Evolutionary conservation across 2,113 vertebrate genomes (phyloP).

Genomic region (Calyptommatus sinebrachiatus): DNA sequence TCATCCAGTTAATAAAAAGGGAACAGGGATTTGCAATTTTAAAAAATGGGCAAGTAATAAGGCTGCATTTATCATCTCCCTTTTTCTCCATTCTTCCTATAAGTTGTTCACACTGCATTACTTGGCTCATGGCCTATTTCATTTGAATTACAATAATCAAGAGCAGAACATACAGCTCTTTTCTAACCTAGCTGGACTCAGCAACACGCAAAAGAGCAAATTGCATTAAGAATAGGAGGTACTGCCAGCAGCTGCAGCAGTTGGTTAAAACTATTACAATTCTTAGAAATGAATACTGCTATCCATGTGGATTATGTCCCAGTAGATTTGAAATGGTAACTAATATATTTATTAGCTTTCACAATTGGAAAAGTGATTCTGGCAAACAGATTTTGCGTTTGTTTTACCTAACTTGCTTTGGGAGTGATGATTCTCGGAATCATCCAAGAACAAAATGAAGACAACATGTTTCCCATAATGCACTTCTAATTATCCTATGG

Average conservation of each 20-base stretch:
- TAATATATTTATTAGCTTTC: conserved; percentile 38
- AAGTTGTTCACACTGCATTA: conserved; percentile 48
- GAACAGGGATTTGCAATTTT: conserved; percentile 31
- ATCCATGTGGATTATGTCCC: conserved; percentile 49
- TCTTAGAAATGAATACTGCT: conserved; percentile 57
- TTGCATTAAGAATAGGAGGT: conserved; percentile 55
- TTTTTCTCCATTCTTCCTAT: conserved; percentile 39
- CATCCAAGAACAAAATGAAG: conserved; percentile 39
- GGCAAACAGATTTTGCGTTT: neutral
- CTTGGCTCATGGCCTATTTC: conserved; percentile 54
- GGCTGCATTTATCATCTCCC: conserved; percentile 34
- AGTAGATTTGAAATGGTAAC: conserved; percentile 47
- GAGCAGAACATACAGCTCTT: conserved; percentile 59
- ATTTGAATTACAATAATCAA: conserved; percentile 64
- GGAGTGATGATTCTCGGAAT: conserved; percentile 37
- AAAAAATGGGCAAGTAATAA: conserved; percentile 53
- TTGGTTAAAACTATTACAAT: conserved; percentile 36
- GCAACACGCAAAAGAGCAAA: conserved; percentile 43
- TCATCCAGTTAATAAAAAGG: conserved; percentile 2
- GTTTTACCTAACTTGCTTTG: conserved; percentile 44
- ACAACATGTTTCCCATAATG: conserved; percentile 34
- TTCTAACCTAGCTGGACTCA: conserved; percentile 53
- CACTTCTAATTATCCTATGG: conserved; percentile 10
- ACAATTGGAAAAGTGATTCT: conserved; percentile 42
- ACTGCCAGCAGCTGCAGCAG: conserved; percentile 61